Evolutionary conservation across 2,888 invertebrate species (phyloP).

Genomic region (Eurytoma adleriae): DNA sequence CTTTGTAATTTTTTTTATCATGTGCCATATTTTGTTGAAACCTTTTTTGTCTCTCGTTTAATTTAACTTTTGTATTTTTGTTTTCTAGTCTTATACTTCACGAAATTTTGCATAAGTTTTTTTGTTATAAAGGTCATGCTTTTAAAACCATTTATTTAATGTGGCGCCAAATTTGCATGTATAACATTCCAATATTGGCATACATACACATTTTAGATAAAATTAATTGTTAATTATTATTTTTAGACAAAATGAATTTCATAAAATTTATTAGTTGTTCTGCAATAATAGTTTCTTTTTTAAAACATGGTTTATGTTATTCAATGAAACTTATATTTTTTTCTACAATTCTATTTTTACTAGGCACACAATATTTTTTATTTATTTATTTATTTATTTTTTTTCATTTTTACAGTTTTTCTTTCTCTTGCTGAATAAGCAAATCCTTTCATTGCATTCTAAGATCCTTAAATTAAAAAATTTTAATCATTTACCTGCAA

Average conservation of each 20-base stretch:
- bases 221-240: background rate
- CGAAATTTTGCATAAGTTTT: background rate
- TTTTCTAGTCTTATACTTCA: background rate
- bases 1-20: background rate
- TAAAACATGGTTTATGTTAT: background rate
- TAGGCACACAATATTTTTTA: background rate
- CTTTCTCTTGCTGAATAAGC: background rate
- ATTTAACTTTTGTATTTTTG: background rate
- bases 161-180: background rate
- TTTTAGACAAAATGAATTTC: background rate
- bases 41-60: background rate
- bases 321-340: background rate
- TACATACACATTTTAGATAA: background rate
- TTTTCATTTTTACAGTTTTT: background rate
- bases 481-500: slow-evolving; percentile 46
- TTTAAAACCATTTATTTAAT: background rate
- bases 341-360: background rate
- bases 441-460: background rate
- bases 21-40: background rate
- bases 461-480: background rate
- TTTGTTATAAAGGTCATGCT: too few relatives aligned
- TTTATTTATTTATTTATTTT: background rate
- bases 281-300: background rate
- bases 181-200: background rate
- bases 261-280: background rate